Base-by-base conservation (phyloP, 2,113 vertebrate species). In the Urocolius indicus region DNA sequence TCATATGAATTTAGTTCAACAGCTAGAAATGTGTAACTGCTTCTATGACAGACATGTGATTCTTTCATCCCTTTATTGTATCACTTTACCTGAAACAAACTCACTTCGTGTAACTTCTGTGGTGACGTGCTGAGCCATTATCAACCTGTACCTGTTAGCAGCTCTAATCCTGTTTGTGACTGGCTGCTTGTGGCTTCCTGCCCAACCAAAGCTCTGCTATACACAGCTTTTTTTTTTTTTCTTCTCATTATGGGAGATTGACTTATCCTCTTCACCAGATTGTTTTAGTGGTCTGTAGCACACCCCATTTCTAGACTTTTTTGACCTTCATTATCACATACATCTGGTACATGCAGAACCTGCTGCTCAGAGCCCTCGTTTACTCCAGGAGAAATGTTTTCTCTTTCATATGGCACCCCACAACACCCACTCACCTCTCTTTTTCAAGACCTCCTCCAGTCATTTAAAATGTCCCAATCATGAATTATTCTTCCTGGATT, bases 301-400 rank as follows among this genome's bases (percentile, higher is more conserved):
- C 13, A 38, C 4, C 3, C 36, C 6, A 4, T 66, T 67, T 15
- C n/a, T 61, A 49, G 52, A 78, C 16, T 68, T 5, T 75, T 20
- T 30, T 62, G 49, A 65, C 27, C 11, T 89, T 84, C 15, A 16
- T 63, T 63, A 21, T 26, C 27, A 29, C 10, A 16, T 18, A 80
- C 17, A 55, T 71, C 38, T 2, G 1, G 11, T 16, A 43, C 0
- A 0, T 45, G 13, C n/a, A 75, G 48, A 90, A 68, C 15, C 23
- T 66, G 55, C 76, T 77, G 51, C 46, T 34, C 38, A 22, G 46
- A 36, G 29, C 21, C 34, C 41, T 55, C 58, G 21, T 69, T 58
- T 54, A 58, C 24, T 46, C 21, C 41, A 58, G 1, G 1, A 73
- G 21, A 69, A 66, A 67, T 29, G 6, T 20, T 62, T 84, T 86